Evolutionary conservation across 23 tunicate genomes (phyloP), one percentile per base, ranked within the genome.

Genomic region (Phallusia fumigata): DNA sequence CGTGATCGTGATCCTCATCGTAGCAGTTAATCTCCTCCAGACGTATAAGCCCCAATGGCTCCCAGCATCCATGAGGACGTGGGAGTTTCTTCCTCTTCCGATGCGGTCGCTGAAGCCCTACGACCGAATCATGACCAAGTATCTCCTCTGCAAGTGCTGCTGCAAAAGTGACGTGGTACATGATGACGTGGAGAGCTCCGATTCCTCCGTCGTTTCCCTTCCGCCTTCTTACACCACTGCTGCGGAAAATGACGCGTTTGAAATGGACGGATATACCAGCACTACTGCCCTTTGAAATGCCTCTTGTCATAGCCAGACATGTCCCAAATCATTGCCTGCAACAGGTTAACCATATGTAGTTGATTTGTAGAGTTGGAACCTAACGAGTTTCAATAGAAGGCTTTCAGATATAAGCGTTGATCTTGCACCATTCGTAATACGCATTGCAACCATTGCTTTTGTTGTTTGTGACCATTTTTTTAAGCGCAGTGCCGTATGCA

Each of bases 91-190:
- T 18, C 98, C 98, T 0, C 35, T 80, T 34, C 79, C 82, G 79
- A 21, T 93, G 81, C 85, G 98, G 33, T 88, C 93, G 28, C 69
- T 93, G 65, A 73, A 85, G 35, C 94, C 94, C 19, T 93, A 93
- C 72, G 98, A 93, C 76, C 77, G 51, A 24, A 51, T 89, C 44
- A 86, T 93, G 65, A 80, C 80, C 18, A 87, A 84, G 50, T 82
- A 45, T 47, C 76, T 91, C 21, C 88, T 86, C 31, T 91, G 91
- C 51, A 65, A 83, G 53, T 90, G 95, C 86, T 86, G 83, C 72
- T 72, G 83, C 35, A 80, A 83, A 0, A 30, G 73, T 44, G 33
- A 81, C 2, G 84, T 33, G 11, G 83, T 0, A 19, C 8, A 40
- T 40, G 16, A 58, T 1, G 69, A 58, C 16, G 78, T 74, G 26